Evolutionary conservation across 2,888 invertebrate species (phyloP), one percentile per base, ranked within the genome.

Genomic region (Cetonia aurata): DNA sequence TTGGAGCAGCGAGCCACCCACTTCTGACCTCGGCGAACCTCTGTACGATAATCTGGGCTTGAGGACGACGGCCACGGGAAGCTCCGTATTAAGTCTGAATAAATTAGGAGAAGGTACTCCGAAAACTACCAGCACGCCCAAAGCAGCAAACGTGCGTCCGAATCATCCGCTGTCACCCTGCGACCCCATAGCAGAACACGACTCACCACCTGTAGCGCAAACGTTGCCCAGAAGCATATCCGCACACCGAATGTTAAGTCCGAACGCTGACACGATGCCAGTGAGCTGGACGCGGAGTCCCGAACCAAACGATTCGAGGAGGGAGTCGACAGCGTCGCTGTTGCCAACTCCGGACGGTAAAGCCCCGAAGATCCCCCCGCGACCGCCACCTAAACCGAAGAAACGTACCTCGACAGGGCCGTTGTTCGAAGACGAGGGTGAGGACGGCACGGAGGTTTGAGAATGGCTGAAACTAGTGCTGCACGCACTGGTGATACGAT

Each of bases 401-500:
- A 94, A 93, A 87, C 90, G 92, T 77, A 87, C 89, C 13, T 88
- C 88, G 65, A 87, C 91, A 4, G 93, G 93, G 77, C 93, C 94
- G 72, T 85, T 94, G 74, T 94, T 94, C 80, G 94, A 95, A 82
- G 95, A 95, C 82, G 95, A 95, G 85, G 93, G 94, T 33, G 95
- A 95, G 81, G 94, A 95, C 77, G 95, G 95, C 75, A 95, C 95
- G 78, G 95, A 95, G 87, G 95, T 95, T 87, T 93, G 91, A 88
- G 86, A 85, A 78, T 83, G 81, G 83, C 83, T 84, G 76, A 79
- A 78, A 79, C 82, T 82, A 81, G 83, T 82, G 79, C 80, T 82
- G 55, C 70, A 74, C 71, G 81, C 80, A 77, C 82, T 83, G 79
- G 81, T 83, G 76, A 77, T 75, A 68, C 77, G 77, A 74, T 79